A percentile compares a stretch with the other conserved stretches of the same genome.
phyloP scores from a whole-genome alignment of 1,140 invertebrate species.

The Heliconius eleuchia region DNA sequence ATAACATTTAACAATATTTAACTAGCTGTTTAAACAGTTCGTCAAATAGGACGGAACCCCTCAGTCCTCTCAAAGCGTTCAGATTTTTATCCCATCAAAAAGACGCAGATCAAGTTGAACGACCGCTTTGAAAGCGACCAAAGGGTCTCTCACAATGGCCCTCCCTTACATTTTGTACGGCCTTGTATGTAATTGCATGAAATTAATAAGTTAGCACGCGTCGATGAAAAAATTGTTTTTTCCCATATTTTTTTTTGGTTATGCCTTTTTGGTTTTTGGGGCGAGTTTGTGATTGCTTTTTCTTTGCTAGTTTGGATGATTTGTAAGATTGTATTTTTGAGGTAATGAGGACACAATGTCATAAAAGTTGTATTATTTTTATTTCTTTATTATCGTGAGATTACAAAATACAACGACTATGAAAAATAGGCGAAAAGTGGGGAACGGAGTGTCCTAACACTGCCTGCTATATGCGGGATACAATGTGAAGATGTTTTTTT shows the following conservation, averaged over 20 bases:
- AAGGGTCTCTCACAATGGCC: constrained; percentile 38
- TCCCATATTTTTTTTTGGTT: constrained; percentile 15
- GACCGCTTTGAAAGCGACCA: constrained; percentile 55
- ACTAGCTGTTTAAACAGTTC: constrained; percentile 22
- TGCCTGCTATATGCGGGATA: too few species aligned
- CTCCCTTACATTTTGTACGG: constrained; percentile 22
- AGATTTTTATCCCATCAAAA: constrained; percentile 53
- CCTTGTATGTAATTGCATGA: constrained; percentile 36
- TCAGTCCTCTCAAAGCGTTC: neutral
- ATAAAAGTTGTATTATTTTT: too few species aligned
- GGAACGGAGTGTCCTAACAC: too few species aligned
- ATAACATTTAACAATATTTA: constrained; percentile 13
- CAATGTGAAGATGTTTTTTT: too few species aligned
- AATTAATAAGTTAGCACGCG: constrained; percentile 44
- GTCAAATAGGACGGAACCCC: constrained; percentile 27
- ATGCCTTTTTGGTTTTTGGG: constrained; percentile 15
- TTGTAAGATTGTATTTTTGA: neutral
- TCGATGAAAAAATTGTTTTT: constrained; percentile 27
- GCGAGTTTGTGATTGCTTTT: constrained; percentile 3
- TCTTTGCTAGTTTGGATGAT: neutral
- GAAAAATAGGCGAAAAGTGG: too few species aligned
- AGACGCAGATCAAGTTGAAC: constrained; percentile 55
- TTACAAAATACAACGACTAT: too few species aligned
- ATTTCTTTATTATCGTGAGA: too few species aligned
- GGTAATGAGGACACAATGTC: neutral